Conservation (phyloP, 1,140 invertebrate species). For the Cecropterus lyciades region DNA sequence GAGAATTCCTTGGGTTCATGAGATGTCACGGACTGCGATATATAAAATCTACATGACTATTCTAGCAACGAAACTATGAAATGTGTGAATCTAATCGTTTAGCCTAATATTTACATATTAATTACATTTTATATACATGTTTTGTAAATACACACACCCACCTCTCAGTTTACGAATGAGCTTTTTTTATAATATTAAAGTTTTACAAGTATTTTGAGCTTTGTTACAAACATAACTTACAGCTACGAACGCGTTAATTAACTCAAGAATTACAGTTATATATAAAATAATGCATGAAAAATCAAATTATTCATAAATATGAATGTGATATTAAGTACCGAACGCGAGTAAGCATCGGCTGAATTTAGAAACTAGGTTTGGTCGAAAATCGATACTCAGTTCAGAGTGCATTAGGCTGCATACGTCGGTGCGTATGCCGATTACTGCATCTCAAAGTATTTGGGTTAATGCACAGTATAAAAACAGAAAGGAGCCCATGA, state of each 20-base stretch:
- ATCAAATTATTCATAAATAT: not conserved
- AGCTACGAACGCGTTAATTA: not conserved
- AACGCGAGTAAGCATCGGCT: not conserved
- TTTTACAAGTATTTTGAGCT: conserved; percentile 11
- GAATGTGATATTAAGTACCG: not conserved
- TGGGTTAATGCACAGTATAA: too few species aligned
- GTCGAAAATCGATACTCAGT: not conserved
- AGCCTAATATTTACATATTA: conserved; percentile 67
- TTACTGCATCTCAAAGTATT: not conserved
- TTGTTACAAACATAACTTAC: not conserved
- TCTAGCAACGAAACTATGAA: conserved; percentile 67
- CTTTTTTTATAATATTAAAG: conserved; percentile 7
- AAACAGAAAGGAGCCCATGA: too few species aligned
- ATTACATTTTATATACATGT: conserved; percentile 69
- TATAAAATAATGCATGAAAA: not conserved
- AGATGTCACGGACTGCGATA: conserved; percentile 37
- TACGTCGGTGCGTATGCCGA: not conserved
- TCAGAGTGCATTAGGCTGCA: not conserved
- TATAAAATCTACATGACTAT: conserved; percentile 64
- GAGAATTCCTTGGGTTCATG: conserved; percentile 43
- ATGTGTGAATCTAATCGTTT: conserved; percentile 46
- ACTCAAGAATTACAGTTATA: not conserved
- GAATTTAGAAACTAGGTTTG: conserved; percentile 1
- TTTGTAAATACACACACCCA: conserved; percentile 28
- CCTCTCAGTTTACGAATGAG: conserved; percentile 13